These are phyloP conservation scores for Carollia perspicillata DNA, from an alignment of 2,113 vertebrate genomes.

Conservation along the genomic window DNA sequence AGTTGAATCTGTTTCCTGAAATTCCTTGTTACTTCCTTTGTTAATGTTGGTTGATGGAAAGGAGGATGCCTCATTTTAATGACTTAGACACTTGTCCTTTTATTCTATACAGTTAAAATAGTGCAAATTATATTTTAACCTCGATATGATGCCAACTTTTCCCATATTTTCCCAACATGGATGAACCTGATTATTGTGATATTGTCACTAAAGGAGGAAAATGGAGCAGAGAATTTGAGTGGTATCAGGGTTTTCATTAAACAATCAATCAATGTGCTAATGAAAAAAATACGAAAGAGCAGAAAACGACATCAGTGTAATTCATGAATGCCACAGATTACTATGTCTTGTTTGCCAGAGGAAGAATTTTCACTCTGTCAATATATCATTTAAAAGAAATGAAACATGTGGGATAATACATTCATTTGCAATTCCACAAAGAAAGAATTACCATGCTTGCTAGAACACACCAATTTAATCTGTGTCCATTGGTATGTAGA, in stretches of 20 bases:
- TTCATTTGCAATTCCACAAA: slow-evolving; percentile 24
- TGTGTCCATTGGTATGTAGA: neutral
- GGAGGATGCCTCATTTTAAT: neutral
- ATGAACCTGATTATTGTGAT: neutral
- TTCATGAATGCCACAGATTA: neutral
- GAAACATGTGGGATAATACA: neutral
- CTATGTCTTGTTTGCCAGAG: slow-evolving; percentile 24
- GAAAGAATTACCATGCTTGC: slow-evolving; percentile 20
- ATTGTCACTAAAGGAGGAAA: neutral
- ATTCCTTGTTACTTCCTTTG: neutral
- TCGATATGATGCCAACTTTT: neutral
- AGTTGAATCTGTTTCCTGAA: neutral
- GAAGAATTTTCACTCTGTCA: slow-evolving; percentile 11
- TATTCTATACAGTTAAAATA: neutral
- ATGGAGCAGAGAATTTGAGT: neutral
- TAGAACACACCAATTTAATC: slow-evolving; percentile 22
- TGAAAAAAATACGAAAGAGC: neutral
- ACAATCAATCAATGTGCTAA: neutral
- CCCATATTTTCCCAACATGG: neutral
- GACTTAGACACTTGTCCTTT: neutral
- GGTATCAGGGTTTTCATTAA: neutral
- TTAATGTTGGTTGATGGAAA: neutral
- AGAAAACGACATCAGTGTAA: slow-evolving; percentile 29
- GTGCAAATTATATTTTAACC: slow-evolving; percentile 8
- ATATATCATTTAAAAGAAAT: slow-evolving; percentile 6